Conservation (phyloP, 1,140 invertebrate species). For the Leptoteleia sp. region DNA sequence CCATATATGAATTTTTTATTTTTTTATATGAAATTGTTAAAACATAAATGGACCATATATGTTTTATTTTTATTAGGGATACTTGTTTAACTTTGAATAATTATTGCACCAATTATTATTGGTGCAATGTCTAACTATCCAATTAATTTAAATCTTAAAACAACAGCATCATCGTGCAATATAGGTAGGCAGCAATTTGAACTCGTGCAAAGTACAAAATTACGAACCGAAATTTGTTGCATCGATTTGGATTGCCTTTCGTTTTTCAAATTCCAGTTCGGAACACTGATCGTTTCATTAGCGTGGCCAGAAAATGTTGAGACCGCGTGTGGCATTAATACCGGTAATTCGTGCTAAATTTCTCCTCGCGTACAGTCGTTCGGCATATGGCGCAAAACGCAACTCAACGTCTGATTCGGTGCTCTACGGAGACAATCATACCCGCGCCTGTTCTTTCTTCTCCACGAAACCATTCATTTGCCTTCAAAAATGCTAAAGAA, state of each 20-base stretch:
- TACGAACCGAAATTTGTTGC: not conserved
- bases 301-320: not conserved
- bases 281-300: constrained; percentile 17
- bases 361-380: constrained; percentile 63
- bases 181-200: too few species aligned
- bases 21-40: too few species aligned
- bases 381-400: constrained; percentile 62
- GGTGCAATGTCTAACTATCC: too few species aligned
- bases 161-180: too few species aligned
- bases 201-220: not conserved
- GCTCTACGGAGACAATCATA: constrained; percentile 47
- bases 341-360: constrained; percentile 64
- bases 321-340: constrained; percentile 58
- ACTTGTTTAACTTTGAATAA: too few species aligned
- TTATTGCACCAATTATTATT: too few species aligned
- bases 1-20: too few species aligned
- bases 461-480: constrained; percentile 42
- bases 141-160: too few species aligned
- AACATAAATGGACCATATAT: too few species aligned
- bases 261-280: not conserved
- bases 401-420: constrained; percentile 57
- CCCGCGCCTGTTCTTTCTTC: constrained; percentile 29
- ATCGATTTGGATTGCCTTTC: not conserved
- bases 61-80: too few species aligned
- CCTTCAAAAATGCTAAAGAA: constrained; percentile 33